Evolutionary conservation across 37 sponge, comb jelly and placozoan species (phyloP).

Genomic region (Spongilla lacustris): DNA sequence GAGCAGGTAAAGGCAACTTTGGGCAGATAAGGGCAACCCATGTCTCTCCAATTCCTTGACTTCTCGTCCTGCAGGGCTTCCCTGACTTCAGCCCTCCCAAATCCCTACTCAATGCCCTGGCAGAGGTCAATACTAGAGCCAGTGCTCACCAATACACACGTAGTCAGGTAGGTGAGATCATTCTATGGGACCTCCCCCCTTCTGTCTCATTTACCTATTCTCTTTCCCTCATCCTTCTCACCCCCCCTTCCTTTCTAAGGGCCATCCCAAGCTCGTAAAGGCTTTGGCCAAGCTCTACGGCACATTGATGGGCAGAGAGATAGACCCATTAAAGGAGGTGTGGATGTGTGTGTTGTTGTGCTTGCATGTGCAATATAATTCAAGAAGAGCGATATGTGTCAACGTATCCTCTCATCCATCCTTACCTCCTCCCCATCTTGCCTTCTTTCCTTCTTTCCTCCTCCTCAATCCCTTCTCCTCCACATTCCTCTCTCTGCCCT

Average conservation of each 20-base stretch:
- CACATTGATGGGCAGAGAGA: conserved; percentile 54
- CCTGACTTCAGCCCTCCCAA: conserved; percentile 91
- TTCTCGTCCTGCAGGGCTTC: conserved; percentile 71
- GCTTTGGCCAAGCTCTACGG: conserved; percentile 86
- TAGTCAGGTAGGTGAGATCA: conserved; percentile 30
- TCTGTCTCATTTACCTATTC: background rate
- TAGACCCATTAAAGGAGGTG: conserved; percentile 89
- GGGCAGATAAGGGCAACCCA: conserved; percentile 73
- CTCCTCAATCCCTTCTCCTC: background rate
- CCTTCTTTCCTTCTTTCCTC: no score
- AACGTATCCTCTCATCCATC: no score
- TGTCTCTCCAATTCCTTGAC: background rate
- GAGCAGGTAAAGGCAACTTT: conserved; percentile 89
- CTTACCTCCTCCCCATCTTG: background rate
- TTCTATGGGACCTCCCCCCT: background rate
- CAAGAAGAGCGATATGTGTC: background rate
- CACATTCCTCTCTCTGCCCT: background rate
- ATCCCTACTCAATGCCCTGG: conserved; percentile 81
- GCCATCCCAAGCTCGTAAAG: conserved; percentile 89
- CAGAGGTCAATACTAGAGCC: conserved; percentile 47
- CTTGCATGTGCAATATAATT: background rate
- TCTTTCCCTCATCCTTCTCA: background rate
- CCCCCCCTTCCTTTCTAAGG: conserved; percentile 39
- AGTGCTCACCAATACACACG: conserved; percentile 88
- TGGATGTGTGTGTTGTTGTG: background rate